Conservation (phyloP, 2,113 vertebrate species). For the Noturus placidus region DNA sequence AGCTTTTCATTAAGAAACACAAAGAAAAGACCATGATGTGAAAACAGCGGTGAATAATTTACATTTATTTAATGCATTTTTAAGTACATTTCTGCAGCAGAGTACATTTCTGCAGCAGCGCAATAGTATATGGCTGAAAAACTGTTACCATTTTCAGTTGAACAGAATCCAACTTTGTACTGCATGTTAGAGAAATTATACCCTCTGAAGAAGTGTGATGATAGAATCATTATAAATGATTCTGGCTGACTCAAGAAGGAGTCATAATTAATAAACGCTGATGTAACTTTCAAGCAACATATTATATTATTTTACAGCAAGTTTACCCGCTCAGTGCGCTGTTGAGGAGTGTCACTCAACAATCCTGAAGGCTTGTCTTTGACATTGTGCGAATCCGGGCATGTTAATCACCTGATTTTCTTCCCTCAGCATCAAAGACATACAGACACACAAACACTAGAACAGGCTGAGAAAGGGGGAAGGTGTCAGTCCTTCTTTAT, state of each 20-base stretch:
- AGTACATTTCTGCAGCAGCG: neutral
- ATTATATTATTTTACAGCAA: constrained; percentile 44
- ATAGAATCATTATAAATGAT: constrained; percentile 36
- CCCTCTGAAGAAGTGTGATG: constrained; percentile 2
- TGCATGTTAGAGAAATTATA: constrained; percentile 13
- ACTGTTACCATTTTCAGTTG: neutral
- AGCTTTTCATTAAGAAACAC: neutral
- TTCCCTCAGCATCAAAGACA: constrained; percentile 29
- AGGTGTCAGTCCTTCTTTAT: constrained; percentile 47
- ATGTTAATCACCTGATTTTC: constrained; percentile 40
- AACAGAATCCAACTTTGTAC: neutral
- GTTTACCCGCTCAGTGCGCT: constrained; percentile 43
- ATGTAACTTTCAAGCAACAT: constrained; percentile 37
- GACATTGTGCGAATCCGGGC: constrained; percentile 35
- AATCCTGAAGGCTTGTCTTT: constrained; percentile 38
- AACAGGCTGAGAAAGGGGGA: constrained; percentile 13
- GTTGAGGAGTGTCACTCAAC: constrained; percentile 49
- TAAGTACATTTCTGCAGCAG: neutral
- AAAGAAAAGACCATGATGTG: neutral
- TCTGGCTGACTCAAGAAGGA: constrained; percentile 17
- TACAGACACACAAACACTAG: constrained; percentile 37
- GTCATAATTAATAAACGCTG: constrained; percentile 53
- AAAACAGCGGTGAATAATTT: neutral
- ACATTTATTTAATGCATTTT: neutral
- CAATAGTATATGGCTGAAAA: neutral